Percentiles rank a stretch among this genome's conserved stretches.
phyloP scores from a whole-genome alignment of 2,888 invertebrate species.

The Zelleria hepariella region DNA sequence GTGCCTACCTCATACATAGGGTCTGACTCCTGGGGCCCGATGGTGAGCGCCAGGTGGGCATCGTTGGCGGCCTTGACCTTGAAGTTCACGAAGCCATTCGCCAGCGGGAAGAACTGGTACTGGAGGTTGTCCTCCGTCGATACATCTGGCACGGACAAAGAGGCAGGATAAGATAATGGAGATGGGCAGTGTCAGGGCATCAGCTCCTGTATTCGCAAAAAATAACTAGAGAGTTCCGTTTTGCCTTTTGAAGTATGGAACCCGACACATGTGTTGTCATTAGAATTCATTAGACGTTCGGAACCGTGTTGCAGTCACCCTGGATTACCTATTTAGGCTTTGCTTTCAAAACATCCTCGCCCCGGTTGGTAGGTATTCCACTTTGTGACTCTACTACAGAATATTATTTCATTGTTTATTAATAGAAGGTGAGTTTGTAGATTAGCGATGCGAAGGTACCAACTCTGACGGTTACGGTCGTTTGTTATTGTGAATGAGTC shows the following conservation, averaged over 20 bases:
- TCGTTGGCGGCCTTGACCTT: slow-evolving; percentile 85
- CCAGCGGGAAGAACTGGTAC: slow-evolving; percentile 84
- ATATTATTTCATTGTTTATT: background rate
- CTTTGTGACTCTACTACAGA: no score
- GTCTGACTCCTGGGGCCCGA: slow-evolving; percentile 77
- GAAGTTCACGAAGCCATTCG: slow-evolving; percentile 80
- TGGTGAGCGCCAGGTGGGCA: slow-evolving; percentile 86
- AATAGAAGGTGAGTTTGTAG: background rate
- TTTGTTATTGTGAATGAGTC: slow-evolving; percentile 21
- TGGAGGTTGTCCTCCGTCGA: slow-evolving; percentile 84
- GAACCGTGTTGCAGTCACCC: background rate
- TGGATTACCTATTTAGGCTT: background rate
- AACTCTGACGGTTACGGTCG: background rate
- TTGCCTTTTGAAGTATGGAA: no score
- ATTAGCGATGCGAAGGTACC: background rate
- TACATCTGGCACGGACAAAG: slow-evolving; percentile 71
- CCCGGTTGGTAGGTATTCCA: background rate
- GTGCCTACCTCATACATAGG: slow-evolving; percentile 83
- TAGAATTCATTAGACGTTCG: background rate
- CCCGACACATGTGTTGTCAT: background rate
- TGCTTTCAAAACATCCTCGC: background rate
- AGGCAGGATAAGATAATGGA: slow-evolving; percentile 27
- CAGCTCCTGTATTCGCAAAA: no score
- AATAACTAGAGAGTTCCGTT: no score
- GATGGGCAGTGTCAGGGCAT: no score